Percentiles rank a stretch among this genome's conserved stretches.
These are phyloP conservation scores for Linepithema humile DNA, from an alignment of 1,140 invertebrate genomes.

Conservation along the genomic window DNA sequence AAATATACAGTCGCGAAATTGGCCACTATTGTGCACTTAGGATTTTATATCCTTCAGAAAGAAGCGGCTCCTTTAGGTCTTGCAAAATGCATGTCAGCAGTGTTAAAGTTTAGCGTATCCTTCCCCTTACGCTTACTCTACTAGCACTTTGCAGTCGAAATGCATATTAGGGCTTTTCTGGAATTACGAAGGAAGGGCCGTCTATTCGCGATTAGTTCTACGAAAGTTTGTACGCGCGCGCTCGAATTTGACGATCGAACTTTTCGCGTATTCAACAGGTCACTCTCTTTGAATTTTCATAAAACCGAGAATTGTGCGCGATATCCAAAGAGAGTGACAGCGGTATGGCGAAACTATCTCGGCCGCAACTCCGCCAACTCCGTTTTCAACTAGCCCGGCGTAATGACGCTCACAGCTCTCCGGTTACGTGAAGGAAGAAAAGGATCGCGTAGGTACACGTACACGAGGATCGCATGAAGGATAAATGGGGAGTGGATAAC, in stretches of 20 bases:
- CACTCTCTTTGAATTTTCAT: slow-evolving; percentile 61
- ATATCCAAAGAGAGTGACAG: slow-evolving; percentile 42
- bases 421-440: slow-evolving; percentile 72
- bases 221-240: slow-evolving; percentile 5
- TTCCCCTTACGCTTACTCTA: not conserved
- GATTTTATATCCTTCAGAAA: not conserved
- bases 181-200: not conserved
- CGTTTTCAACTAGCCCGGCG: slow-evolving; percentile 63
- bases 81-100: not conserved
- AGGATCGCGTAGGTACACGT: slow-evolving; percentile 64
- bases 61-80: not conserved
- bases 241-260: slow-evolving; percentile 39
- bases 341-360: slow-evolving; percentile 41
- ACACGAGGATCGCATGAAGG: slow-evolving; percentile 70
- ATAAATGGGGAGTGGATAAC: slow-evolving; percentile 81
- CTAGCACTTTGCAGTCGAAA: not conserved
- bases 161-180: not conserved
- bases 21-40: not conserved
- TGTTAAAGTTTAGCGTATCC: not conserved
- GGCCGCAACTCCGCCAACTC: slow-evolving; percentile 60
- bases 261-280: slow-evolving; percentile 67
- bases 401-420: slow-evolving; percentile 77
- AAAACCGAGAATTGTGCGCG: slow-evolving; percentile 54
- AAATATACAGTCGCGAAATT: not conserved
- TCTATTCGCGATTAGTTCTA: slow-evolving; percentile 53